A percentile compares a stretch with the other conserved stretches of the same genome.
Evolutionary conservation across 2,113 vertebrate genomes (phyloP).

Genomic region (Dromiciops gliroides): DNA sequence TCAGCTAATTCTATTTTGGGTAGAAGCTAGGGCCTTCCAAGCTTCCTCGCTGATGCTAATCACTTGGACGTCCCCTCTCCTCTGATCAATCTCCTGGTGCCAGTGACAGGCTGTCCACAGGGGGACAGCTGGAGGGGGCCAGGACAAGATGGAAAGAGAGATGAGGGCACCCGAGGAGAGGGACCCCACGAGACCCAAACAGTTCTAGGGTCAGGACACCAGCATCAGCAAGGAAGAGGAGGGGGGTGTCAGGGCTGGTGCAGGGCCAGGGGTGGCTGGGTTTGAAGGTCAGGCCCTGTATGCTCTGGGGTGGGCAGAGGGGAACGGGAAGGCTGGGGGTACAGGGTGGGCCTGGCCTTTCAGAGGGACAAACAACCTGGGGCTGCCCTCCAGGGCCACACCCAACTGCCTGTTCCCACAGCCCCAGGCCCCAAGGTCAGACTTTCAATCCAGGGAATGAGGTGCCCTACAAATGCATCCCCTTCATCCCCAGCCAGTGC

Average conservation of each 20-base stretch:
- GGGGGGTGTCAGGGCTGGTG: not conserved
- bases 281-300: not conserved
- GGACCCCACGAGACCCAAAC: not conserved
- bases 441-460: too few species aligned
- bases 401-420: too few species aligned
- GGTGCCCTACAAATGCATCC: not conserved
- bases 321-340: not conserved
- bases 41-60: not conserved
- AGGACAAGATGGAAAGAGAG: not conserved
- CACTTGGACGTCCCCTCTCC: not conserved
- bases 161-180: not conserved
- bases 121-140: too few species aligned
- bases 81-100: not conserved
- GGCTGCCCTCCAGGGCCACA: not conserved
- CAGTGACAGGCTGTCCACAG: not conserved
- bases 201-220: not conserved
- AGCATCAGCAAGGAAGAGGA: not conserved
- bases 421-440: too few species aligned
- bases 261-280: not conserved
- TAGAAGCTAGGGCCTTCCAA: too few species aligned
- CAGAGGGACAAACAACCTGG: too few species aligned
- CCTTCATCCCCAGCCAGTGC: not conserved
- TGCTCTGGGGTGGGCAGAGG: too few species aligned
- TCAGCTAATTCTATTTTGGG: too few species aligned
- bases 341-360: not conserved